Evolutionary conservation across 2,113 vertebrate species (phyloP).

Genomic region (Sitta europaea): DNA sequence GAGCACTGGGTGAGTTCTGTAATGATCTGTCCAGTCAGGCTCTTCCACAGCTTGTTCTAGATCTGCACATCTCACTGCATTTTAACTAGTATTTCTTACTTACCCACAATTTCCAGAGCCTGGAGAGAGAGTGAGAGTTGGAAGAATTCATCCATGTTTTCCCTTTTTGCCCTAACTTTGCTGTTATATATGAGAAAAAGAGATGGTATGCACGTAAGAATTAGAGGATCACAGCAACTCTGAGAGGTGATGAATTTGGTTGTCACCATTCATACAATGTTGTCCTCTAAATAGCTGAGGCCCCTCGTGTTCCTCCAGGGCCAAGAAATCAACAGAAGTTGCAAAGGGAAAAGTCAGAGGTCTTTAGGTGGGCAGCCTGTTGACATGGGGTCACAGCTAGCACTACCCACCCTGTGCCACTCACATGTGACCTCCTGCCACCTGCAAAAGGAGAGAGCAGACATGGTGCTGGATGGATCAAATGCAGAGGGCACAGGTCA

Average conservation of each 20-base stretch:
- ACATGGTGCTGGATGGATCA: neutral
- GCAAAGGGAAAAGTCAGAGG: neutral
- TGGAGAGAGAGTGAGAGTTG: neutral
- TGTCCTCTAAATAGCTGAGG: neutral
- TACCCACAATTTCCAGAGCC: neutral
- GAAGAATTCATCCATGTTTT: neutral
- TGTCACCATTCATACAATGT: neutral
- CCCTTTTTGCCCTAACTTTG: neutral
- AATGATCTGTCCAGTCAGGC: neutral
- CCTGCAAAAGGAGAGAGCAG: neutral
- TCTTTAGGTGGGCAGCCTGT: neutral
- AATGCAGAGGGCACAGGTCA: neutral
- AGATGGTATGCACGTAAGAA: neutral
- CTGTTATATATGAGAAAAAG: neutral
- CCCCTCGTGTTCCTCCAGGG: neutral
- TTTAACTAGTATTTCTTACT: neutral
- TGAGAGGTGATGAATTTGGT: neutral
- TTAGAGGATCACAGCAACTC: neutral
- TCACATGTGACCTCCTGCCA: neutral
- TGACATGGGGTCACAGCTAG: fast-evolving
- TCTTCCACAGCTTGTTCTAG: neutral
- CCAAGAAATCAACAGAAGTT: neutral
- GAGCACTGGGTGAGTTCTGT: neutral
- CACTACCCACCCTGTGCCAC: neutral
- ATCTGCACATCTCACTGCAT: neutral